Base-by-base conservation (phyloP, 2,797 vertebrate genomes). In the Oophaga sylvatica region DNA sequence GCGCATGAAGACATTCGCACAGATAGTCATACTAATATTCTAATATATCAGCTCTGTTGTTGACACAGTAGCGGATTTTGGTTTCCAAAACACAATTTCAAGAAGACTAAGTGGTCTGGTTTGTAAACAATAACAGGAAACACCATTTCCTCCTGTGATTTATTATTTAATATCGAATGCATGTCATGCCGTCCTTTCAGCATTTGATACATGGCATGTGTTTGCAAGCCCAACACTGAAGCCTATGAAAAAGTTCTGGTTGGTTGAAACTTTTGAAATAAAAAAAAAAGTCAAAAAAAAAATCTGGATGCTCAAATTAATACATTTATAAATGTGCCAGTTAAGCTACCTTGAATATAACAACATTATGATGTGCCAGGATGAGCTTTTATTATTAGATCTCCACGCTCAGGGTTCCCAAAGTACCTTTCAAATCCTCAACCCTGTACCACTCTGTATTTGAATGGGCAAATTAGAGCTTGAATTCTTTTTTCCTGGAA, bases 91-190 rank as follows among this genome's bases (percentile, higher is more conserved):
- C 65, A 83, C 12, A 53, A 83, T 57, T 53, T 71, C 22, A 70
- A 26, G 62, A 35, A 17, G n/a, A 29, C 16, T 71, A 83, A 83
- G 65, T 59, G 67, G 17, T 71, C 13, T 59, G 29, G 35, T 71
- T 41, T 20, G 81, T 83, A 83, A 83, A 68, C 81, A 83, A 31
- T 59, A 59, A 83, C 56, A 83, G 68, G 81, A 83, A 83, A 59
- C 67, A 83, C 15, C 41, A 60, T 35, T n/a, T 75, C 82, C 57
- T 75, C 22, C 13, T 41, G 56, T 41, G 56, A 41, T 57, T 71
- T 56, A 20, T 26, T 59, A 20, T 63, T 80, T 13, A 22, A 73
- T 59, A 57, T 17, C 41, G 31, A 60, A 45, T 83, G 11, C 70
- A 60, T 73, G 82, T 83, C 56, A 75, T 13, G 12, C 9, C 26